Percentiles rank a stretch among this genome's conserved stretches.
Evolutionary conservation across 2,888 invertebrate species (phyloP).

Genomic region (Ectobius pallidus): DNA sequence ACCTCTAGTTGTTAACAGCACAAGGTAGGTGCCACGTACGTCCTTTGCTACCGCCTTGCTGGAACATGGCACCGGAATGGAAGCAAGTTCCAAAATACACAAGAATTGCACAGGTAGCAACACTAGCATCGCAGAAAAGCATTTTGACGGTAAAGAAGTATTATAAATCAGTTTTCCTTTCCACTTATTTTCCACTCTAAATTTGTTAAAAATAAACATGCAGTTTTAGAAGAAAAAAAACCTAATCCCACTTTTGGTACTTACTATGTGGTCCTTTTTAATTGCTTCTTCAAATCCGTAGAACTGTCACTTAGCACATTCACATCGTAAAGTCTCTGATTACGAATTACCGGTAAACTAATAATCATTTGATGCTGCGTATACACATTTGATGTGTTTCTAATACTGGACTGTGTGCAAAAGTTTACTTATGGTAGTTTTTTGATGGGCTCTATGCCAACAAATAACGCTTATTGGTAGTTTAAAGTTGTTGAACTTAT

Average conservation of each 20-base stretch:
- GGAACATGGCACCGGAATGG: neutral
- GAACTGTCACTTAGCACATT: neutral
- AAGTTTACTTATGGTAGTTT: slow-evolving; percentile 18
- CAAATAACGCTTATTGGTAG: slow-evolving; percentile 29
- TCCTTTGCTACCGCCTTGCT: neutral
- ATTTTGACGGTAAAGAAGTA: neutral
- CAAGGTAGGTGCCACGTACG: neutral
- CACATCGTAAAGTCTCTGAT: too few species aligned
- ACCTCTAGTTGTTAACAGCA: neutral
- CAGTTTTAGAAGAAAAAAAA: too few species aligned
- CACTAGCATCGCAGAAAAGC: slow-evolving; percentile 8
- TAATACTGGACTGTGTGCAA: slow-evolving; percentile 10
- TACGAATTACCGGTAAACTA: neutral
- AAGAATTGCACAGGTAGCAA: neutral
- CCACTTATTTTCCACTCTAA: neutral
- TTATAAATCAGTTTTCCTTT: neutral
- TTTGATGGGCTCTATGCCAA: slow-evolving; percentile 12
- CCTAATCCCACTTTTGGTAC: too few species aligned
- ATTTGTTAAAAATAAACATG: too few species aligned
- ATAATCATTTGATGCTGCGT: neutral
- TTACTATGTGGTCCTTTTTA: too few species aligned
- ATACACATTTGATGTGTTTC: slow-evolving; percentile 3
- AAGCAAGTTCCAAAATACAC: neutral
- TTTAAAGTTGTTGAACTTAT: slow-evolving; percentile 27
- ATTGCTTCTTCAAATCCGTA: neutral